A percentile compares a stretch with the other conserved stretches of the same genome.
Conservation (phyloP, 1,140 invertebrate genomes). For the Diprion similis region DNA sequence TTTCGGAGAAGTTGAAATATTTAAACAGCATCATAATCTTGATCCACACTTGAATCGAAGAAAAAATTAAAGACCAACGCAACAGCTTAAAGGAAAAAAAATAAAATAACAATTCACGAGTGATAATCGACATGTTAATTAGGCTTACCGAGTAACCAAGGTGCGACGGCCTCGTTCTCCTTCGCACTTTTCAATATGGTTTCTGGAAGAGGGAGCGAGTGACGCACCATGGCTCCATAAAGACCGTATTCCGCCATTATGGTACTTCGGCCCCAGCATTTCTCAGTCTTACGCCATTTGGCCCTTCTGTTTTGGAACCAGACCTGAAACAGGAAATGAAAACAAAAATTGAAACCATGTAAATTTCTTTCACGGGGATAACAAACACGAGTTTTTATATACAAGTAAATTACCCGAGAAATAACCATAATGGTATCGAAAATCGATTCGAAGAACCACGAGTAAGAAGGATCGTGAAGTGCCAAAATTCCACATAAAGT, state of each 20-base stretch:
- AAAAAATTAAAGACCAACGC: too few species aligned
- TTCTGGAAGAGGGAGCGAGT: slow-evolving; percentile 96
- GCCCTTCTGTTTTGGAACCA: slow-evolving; percentile 99
- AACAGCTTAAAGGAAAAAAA: too few species aligned
- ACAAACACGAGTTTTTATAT: background rate
- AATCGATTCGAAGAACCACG: too few species aligned
- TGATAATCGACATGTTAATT: too few species aligned
- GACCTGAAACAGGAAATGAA: slow-evolving; percentile 72
- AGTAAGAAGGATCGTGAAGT: too few species aligned
- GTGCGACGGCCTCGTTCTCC: slow-evolving; percentile 93
- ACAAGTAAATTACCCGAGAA: too few species aligned
- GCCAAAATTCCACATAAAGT: too few species aligned
- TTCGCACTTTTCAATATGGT: slow-evolving; percentile 96
- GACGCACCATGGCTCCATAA: slow-evolving; percentile 98
- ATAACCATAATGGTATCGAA: too few species aligned
- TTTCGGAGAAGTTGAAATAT: too few species aligned
- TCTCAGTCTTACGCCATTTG: slow-evolving; percentile 99
- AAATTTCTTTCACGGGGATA: background rate
- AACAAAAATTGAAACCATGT: slow-evolving; percentile 18
- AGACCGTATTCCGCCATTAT: slow-evolving; percentile 99
- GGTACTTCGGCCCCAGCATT: slow-evolving; percentile 98
- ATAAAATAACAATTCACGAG: too few species aligned
- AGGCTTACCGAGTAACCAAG: slow-evolving; percentile 93
- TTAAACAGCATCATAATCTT: too few species aligned
- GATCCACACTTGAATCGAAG: too few species aligned